Base-by-base conservation (phyloP, 2,888 invertebrate genomes). In the Amphipyra tragopoginis region DNA sequence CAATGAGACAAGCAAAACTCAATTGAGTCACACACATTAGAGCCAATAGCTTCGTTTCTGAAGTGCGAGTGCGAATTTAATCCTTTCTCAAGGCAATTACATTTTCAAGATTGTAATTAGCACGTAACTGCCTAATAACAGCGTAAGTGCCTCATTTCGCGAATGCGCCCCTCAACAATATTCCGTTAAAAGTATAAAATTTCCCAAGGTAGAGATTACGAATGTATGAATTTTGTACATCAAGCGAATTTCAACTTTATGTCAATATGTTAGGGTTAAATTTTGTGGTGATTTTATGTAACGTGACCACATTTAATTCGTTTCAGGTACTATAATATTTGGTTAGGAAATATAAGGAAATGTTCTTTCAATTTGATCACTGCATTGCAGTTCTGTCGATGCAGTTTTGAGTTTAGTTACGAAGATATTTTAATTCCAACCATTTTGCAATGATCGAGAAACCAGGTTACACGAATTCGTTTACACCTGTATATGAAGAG, bases 231-330 rank as follows among this genome's bases (percentile, higher is more conserved):
- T 39, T 42, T 54, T 15, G 7, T 15, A 1, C 7, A 11, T 5
- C 21, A 42, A 44, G 11, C 11, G 0, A 45, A 34, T 45, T 52
- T 43, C 10, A 9, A 68, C 63, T 55, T 29, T 54, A 48, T 5
- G 0, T 0, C 0, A 0, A 7, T 0, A 0, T 0, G 0, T 0
- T 53, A 65, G 11, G 45, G 44, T 50, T 26, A 8, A 44, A 15
- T 55, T 44, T 75, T 1, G 3, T 0, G 2, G 14, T 44, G 0
- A 7, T 33, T 1, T 14, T 0, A 2, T 11, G 11, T 44, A 40
- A 51, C 40, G 52, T 75, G 64, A 54, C 61, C 62, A 14, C n/a
- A 53, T 78, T 71, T 75, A 75, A 77, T 66, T 72, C 60, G 58
- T 54, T 72, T 59, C 21, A 55, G 51, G 65, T 56, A 62, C 26